A percentile compares a stretch with the other conserved stretches of the same genome.
phyloP scores from a whole-genome alignment of 64 coral and sea anemone species.

The Montipora sp. region DNA sequence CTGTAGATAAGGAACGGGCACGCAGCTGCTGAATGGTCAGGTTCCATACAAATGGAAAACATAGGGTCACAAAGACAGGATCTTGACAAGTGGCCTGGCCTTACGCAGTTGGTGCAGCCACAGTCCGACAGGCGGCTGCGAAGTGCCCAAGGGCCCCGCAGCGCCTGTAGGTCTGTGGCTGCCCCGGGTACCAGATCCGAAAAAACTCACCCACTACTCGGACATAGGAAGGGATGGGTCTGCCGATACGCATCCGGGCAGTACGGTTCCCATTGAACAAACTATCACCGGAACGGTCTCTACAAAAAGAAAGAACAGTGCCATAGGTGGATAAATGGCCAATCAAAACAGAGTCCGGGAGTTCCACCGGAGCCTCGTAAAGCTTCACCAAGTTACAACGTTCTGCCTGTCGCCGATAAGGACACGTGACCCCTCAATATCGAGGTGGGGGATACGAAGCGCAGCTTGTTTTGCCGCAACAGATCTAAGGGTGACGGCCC shows the following conservation, averaged over 20 bases:
- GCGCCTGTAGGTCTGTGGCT: not conserved
- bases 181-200: not conserved
- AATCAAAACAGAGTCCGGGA: too few relatives aligned
- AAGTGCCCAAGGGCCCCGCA: not conserved
- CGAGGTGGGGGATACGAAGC: too few relatives aligned
- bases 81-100: not conserved
- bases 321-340: too few relatives aligned
- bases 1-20: not conserved
- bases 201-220: not conserved
- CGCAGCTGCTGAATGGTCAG: not conserved
- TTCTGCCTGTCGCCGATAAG: too few relatives aligned
- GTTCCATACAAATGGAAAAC: not conserved
- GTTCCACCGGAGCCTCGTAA: too few relatives aligned
- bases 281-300: too few relatives aligned
- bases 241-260: not conserved
- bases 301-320: too few relatives aligned
- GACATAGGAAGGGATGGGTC: not conserved
- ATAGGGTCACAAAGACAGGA: not conserved
- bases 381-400: too few relatives aligned
- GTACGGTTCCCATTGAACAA: not conserved
- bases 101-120: not conserved
- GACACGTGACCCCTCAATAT: too few relatives aligned
- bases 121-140: rapidly evolving
- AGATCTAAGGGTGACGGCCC: too few relatives aligned
- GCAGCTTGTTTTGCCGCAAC: too few relatives aligned